Evolutionary conservation across 2,797 vertebrate genomes (phyloP).

Genomic region (Liasis olivaceus): DNA sequence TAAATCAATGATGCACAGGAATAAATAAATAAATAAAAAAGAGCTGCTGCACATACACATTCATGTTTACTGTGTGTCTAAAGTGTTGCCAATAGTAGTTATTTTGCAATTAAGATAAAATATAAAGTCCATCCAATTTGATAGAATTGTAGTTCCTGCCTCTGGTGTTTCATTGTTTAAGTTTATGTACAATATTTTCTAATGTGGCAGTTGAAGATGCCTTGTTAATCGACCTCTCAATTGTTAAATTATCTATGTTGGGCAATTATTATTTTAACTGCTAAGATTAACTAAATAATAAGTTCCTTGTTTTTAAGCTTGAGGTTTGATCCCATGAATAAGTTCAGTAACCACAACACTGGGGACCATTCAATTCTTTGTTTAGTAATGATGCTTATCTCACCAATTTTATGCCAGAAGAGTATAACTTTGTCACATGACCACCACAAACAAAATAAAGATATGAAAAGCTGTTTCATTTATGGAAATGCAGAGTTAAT

Average conservation of each 20-base stretch:
- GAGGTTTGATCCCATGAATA: background rate
- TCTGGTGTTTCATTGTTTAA: background rate
- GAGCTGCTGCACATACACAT: background rate
- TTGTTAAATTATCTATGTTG: background rate
- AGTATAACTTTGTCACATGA: background rate
- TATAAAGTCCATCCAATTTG: background rate
- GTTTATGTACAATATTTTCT: background rate
- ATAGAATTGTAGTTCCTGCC: background rate
- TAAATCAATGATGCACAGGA: background rate
- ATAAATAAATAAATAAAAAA: background rate
- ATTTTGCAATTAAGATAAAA: background rate
- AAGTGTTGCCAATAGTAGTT: background rate
- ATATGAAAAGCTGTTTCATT: background rate
- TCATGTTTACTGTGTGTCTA: background rate
- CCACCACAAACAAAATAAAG: background rate
- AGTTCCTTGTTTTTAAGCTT: background rate
- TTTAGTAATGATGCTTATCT: background rate
- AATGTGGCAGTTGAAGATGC: background rate
- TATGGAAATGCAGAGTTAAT: background rate
- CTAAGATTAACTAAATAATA: background rate
- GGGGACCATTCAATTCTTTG: background rate
- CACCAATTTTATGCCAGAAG: background rate
- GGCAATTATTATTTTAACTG: background rate
- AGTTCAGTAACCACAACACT: background rate
- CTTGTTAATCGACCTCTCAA: background rate